Base-by-base conservation (phyloP, 1,140 invertebrate genomes). In the Pogonomyrmex californicus region DNA sequence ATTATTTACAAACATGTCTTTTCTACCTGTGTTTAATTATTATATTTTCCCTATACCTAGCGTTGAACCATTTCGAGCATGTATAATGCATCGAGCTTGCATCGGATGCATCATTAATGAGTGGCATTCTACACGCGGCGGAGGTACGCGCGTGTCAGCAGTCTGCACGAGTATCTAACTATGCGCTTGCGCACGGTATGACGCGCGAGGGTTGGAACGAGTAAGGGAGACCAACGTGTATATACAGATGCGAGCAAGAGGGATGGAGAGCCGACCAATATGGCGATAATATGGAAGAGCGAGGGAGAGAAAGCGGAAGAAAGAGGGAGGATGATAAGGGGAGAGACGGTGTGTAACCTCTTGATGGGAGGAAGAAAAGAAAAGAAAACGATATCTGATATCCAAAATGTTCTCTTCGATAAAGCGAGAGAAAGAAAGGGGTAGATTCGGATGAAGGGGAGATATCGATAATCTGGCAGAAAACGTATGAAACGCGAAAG, bases 171-270 rank as follows among this genome's bases (percentile, higher is more conserved):
- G 73, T 85, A 63, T 17, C 36, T 23, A 23, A 36, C 9, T 23
- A 62, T 33, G 87, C 88, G 88, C 88, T 49, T 90, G 88, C 88
- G 88, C 85, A 62, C 68, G 56, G 41, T 86, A 62, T 90, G 88
- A 89, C 87, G 88, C 75, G 79, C 79, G 73, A 86, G 36, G 63
- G 56, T 44, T 41, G 9, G 36, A 79, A 47, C 44, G 58, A 86
- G 60, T 36, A 44, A 68, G 54, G 51, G 56, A 76, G 66, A 82
- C 41, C 47, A 70, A 73, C 79, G 51, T 44, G 38, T 82, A 82
- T 47, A 47, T 44, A 47, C 38, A 51, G 33, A 44, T 5, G 36
- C n/a, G 82, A 41, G 58, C 41, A 14, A 77, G 73, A 30, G 58
- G 60, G 73, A 77, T 76, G 30, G 44, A 77, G 36, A 51, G 23